Base-by-base conservation (phyloP, 30 jellyfish, hydroid and myxozoan genomes). In the Mastigias papua region DNA sequence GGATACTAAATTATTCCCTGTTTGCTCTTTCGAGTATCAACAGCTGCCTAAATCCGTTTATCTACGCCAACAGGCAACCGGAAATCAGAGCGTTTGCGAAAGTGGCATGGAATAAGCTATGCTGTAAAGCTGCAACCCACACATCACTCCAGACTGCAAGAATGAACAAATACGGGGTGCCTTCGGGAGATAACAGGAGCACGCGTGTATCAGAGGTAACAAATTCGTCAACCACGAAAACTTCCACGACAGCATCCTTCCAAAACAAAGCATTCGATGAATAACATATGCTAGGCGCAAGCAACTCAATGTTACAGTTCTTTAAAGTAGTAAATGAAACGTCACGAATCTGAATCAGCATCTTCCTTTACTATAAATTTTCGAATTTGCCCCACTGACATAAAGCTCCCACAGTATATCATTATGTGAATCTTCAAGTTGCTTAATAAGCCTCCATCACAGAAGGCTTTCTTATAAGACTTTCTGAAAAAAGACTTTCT, bases 11-110 rank as follows among this genome's bases (percentile, higher is more conserved):
- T 62, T 76, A 87, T 34, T 54, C 90, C 25, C 82, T 87, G 9
- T 76, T 51, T 54, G 73, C 60, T 17, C 25, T 78, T 26, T 61
- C 90, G 28, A 61, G 28, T 22, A 16, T 66, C 69, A 87, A 87
- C 65, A 68, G 87, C 86, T 87, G 96, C 81, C 35, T 76, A 19
- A 87, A 87, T 51, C 96, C 96, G 13, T 7, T 87, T 8, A 60
- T 87, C 54, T 87, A 87, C 68, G 96, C 91, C 19, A 86, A 48
- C 34, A 21, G 46, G 62, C 75, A 48, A 7, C 60, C 46, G 28
- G 90, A 63, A 10, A 28, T 62, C 37, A 80, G 37, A 7, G 29
- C 30, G 23, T 54, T 62, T 63, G 15, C 20, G 1, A 22, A 27
- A 19, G 20, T 5, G 42, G 74, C 42, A 22, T 25, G 37, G 74